phyloP scores from a whole-genome alignment of 2,113 vertebrate genomes.

The Calonectris borealis region DNA sequence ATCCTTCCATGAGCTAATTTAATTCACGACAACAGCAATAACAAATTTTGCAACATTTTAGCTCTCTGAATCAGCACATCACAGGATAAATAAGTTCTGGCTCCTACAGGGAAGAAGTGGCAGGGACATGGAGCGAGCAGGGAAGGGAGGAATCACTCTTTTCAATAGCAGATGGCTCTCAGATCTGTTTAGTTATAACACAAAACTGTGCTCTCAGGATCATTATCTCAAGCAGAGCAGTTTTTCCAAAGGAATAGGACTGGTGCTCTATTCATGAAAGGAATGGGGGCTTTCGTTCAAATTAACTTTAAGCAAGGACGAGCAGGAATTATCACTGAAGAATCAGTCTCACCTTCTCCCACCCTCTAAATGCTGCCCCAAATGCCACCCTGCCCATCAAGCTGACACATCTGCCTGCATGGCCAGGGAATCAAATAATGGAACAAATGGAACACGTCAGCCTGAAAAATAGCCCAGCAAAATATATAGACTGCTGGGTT shows the following conservation, averaged over 20 bases:
- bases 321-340: background rate
- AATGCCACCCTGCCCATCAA: background rate
- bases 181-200: background rate
- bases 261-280: background rate
- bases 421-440: background rate
- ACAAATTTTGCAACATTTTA: background rate
- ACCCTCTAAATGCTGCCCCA: background rate
- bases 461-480: background rate
- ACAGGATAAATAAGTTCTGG: background rate
- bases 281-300: background rate
- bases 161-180: background rate
- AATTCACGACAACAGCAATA: background rate
- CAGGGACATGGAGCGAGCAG: background rate
- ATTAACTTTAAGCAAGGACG: background rate
- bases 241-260: background rate
- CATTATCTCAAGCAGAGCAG: background rate
- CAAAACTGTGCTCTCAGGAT: background rate
- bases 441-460: background rate
- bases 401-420: background rate
- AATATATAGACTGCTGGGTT: background rate
- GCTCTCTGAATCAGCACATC: slow-evolving; percentile 16
- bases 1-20: background rate
- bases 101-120: background rate
- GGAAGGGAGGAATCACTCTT: background rate
- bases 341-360: background rate